Evolutionary conservation across 2,113 vertebrate species (phyloP).

Genomic region (Regulus satrapa): DNA sequence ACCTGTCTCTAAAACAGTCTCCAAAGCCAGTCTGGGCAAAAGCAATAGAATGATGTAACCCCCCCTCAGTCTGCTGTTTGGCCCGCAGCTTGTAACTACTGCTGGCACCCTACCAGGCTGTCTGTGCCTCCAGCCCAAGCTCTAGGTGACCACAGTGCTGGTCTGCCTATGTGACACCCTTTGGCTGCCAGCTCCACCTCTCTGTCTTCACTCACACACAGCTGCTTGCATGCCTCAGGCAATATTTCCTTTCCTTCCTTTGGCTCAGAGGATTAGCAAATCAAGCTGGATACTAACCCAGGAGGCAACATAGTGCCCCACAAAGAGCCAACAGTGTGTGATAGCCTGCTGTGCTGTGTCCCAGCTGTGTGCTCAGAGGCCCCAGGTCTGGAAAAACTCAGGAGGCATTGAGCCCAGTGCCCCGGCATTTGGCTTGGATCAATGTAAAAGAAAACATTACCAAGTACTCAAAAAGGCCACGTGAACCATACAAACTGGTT

Average conservation of each 20-base stretch:
- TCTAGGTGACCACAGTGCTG: background rate
- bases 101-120: background rate
- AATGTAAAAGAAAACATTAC: background rate
- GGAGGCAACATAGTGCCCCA: background rate
- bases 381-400: background rate
- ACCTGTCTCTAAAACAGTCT: background rate
- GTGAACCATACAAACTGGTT: background rate
- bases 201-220: background rate
- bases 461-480: background rate
- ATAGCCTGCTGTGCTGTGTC: background rate
- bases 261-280: background rate
- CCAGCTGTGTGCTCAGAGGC: background rate
- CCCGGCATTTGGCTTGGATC: background rate
- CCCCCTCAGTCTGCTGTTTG: background rate
- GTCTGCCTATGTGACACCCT: background rate
- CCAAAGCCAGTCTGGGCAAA: background rate
- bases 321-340: background rate
- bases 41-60: background rate
- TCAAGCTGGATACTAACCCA: background rate
- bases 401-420: fast-evolving
- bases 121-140: background rate
- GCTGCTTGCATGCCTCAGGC: background rate
- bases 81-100: background rate
- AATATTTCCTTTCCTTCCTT: background rate
- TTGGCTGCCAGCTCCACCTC: background rate